phyloP scores from a whole-genome alignment of 2,888 invertebrate genomes.

The Cybosia mesomella region DNA sequence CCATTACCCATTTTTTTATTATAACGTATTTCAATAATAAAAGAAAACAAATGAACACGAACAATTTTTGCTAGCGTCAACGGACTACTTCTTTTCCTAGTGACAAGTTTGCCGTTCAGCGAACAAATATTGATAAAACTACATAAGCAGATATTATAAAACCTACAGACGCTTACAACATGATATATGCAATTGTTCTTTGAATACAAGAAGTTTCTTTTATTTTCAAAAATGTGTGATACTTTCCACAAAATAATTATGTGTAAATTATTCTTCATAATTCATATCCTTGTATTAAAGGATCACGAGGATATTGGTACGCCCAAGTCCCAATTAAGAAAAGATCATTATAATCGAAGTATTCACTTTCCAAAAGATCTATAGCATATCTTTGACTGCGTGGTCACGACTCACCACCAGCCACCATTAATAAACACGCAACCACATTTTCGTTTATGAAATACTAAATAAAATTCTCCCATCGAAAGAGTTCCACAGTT shows the following conservation, averaged over 20 bases:
- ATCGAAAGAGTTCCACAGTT: conserved; percentile 36
- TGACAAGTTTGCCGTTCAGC: background rate
- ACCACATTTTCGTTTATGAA: conserved; percentile 53
- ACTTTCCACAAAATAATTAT: background rate
- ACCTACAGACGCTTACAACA: background rate
- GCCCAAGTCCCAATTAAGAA: conserved; percentile 47
- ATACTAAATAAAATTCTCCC: conserved; percentile 46
- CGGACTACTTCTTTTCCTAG: background rate
- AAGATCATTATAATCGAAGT: conserved; percentile 45
- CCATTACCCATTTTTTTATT: too few relatives aligned
- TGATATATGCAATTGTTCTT: background rate
- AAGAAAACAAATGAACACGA: background rate
- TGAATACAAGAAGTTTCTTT: conserved; percentile 1
- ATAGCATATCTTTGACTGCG: conserved; percentile 45
- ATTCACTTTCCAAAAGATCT: conserved; percentile 64
- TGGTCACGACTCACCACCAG: conserved; percentile 61
- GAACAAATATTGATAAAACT: background rate
- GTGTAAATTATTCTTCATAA: background rate
- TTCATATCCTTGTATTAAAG: conserved; percentile 25
- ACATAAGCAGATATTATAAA: background rate
- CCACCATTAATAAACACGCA: conserved; percentile 42
- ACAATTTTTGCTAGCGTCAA: background rate
- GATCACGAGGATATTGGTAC: conserved; percentile 30
- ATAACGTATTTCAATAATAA: too few relatives aligned
- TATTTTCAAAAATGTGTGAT: background rate